Conservation (phyloP, 2,113 vertebrate species). For the Pollimyrus isidori region DNA sequence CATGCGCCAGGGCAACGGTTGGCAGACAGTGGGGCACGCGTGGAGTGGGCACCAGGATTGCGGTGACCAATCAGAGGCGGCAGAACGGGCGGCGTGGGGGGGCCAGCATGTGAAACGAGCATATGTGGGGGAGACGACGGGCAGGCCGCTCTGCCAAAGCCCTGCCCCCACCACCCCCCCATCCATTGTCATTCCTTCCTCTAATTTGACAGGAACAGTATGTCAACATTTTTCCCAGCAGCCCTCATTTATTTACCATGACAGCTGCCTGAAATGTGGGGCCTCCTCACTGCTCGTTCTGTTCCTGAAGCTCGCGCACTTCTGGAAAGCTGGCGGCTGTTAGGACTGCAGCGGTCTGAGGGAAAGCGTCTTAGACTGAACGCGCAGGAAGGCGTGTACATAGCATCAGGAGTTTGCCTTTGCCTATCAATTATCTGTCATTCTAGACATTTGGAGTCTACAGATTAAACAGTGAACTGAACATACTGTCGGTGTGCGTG, state of each 20-base stretch:
- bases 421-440: neutral
- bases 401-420: neutral
- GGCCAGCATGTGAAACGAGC: constrained; percentile 14
- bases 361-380: neutral
- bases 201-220: constrained; percentile 32
- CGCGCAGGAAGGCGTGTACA: neutral
- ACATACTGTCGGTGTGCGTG: constrained; percentile 30
- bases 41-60: constrained; percentile 25
- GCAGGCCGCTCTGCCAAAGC: neutral
- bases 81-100: neutral
- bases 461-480: constrained; percentile 3
- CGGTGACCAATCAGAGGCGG: neutral
- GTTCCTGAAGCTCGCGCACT: constrained; percentile 42
- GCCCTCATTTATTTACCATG: constrained; percentile 25
- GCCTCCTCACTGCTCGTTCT: constrained; percentile 47
- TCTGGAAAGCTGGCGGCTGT: neutral
- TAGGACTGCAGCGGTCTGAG: neutral
- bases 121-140: neutral
- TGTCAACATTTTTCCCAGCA: constrained; percentile 20
- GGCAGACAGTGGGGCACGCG: constrained; percentile 56
- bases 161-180: neutral
- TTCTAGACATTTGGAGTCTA: neutral
- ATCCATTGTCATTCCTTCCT: constrained; percentile 24
- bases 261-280: constrained; percentile 43
- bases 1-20: constrained; percentile 25